phyloP scores from a whole-genome alignment of 2,113 vertebrate genomes.

The Columba janthina region DNA sequence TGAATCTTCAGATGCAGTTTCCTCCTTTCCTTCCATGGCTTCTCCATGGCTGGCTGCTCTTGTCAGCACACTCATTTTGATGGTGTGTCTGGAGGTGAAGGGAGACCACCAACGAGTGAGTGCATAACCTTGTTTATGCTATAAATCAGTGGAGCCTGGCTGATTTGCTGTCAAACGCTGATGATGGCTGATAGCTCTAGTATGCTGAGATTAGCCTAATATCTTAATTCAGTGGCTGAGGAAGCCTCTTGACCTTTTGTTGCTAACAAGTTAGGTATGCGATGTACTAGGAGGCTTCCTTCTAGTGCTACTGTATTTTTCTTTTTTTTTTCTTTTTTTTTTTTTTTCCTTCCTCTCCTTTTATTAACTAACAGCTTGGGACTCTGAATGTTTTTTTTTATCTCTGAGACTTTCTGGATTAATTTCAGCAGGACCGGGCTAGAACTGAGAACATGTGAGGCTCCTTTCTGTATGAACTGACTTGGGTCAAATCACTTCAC shows the following conservation, averaged over 20 bases:
- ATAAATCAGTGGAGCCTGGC: neutral
- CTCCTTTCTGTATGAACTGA: neutral
- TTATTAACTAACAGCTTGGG: neutral
- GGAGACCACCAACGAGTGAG: neutral
- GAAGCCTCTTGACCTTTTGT: neutral
- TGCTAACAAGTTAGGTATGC: neutral
- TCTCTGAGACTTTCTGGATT: neutral
- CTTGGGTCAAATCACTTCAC: neutral
- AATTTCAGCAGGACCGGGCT: neutral
- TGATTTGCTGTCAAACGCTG: neutral
- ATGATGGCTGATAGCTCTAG: neutral
- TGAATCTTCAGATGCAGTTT: neutral
- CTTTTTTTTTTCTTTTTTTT: neutral
- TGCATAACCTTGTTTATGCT: neutral
- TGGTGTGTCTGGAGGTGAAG: neutral
- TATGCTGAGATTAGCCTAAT: neutral
- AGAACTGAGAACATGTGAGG: neutral
- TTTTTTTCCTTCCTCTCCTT: fast-evolving
- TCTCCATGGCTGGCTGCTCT: neutral
- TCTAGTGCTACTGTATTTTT: neutral
- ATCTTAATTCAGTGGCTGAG: neutral
- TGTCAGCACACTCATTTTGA: neutral
- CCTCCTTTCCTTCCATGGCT: neutral
- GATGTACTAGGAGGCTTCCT: neutral
- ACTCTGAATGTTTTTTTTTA: neutral